Evolutionary conservation across 2,888 invertebrate genomes (phyloP), one percentile per base, ranked within the genome.

Genomic region (Deilephila elpenor): DNA sequence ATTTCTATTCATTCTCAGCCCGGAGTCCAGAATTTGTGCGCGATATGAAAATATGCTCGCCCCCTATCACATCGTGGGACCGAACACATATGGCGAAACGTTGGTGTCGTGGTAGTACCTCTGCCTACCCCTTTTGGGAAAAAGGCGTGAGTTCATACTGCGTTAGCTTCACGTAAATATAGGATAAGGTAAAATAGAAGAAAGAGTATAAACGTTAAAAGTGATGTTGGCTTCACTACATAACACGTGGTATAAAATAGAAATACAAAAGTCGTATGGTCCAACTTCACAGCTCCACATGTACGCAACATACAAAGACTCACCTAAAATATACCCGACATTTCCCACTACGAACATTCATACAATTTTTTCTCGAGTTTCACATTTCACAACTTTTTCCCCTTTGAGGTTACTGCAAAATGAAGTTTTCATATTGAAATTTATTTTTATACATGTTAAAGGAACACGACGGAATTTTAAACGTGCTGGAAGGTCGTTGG

Each of bases 331-430:
- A 81, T 84, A 81, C 74, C 72, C 76, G 34, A 73, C 61, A 75
- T 80, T 80, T 71, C 70, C 74, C 51, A 64, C 74, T 70, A 75
- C 76, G 53, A 34, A 59, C 71, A 59, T 74, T 77, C 70, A 75
- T 77, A 44, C 37, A 17, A 78, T 83, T 84, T 83, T 81, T 76
- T 76, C 73, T 77, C 71, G 73, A 79, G 75, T 80, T 81, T 75
- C 74, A 44, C 44, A 44, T 37, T 56, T 71, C 71, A 80, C 75
- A 76, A 75, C 76, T 79, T 72, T 64, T 74, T 73, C 73, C 76
- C 78, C 79, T 81, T 85, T 85, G 83, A 82, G 81, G 80, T 81
- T 80, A 78, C 70, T 77, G 73, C 75, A 60, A 77, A 82, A 78
- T 78, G 72, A 74, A 80, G 77, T 80, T 83, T 82, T 59, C 75